Percentiles rank a stretch among this genome's conserved stretches.
These are phyloP conservation scores for Oceanites oceanicus DNA, from an alignment of 2,113 vertebrate species.

Conservation along the genomic window DNA sequence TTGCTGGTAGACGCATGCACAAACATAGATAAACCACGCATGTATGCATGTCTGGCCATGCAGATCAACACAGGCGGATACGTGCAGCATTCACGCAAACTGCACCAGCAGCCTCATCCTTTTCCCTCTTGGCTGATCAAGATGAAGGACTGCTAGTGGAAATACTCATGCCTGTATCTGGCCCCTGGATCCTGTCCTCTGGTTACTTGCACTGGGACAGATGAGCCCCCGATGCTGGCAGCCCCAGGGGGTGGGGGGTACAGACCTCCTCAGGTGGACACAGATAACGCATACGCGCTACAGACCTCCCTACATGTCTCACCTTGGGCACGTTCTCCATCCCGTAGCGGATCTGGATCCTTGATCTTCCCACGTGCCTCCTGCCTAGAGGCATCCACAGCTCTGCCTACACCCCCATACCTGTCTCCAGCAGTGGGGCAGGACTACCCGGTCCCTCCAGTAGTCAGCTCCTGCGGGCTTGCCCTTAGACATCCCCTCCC, in stretches of 20 bases:
- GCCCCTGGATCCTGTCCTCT: not conserved
- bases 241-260: not conserved
- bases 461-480: not conserved
- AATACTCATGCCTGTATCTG: not conserved
- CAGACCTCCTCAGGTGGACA: not conserved
- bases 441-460: not conserved
- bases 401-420: not conserved
- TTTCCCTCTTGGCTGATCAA: not conserved
- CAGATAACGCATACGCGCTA: not conserved
- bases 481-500: not conserved
- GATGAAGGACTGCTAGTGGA: not conserved
- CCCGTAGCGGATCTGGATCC: not conserved
- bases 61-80: not conserved
- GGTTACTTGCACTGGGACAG: not conserved
- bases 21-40: not conserved
- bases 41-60: rapidly evolving
- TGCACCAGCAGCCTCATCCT: not conserved
- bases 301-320: not conserved
- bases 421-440: not conserved
- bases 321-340: not conserved
- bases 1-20: not conserved
- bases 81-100: not conserved
- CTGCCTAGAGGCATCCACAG: not conserved
- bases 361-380: not conserved
- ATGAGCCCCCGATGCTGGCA: not conserved